Percentiles rank a stretch among this genome's conserved stretches.
Conservation (phyloP, 2,113 vertebrate species). For the Dicrurus megarhynchus region DNA sequence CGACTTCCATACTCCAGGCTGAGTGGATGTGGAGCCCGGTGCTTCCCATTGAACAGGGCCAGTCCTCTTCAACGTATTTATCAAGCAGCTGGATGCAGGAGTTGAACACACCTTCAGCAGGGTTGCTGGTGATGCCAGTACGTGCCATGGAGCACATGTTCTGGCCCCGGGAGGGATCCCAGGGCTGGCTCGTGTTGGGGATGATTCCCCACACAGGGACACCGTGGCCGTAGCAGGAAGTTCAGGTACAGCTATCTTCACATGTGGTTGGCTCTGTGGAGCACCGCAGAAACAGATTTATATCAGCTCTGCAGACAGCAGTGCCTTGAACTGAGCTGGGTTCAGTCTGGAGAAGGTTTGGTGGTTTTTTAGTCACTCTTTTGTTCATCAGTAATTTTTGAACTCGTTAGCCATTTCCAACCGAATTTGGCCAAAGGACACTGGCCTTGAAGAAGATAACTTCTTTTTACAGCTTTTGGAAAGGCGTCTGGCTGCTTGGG, state of each 20-base stretch:
- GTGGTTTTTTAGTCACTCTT: neutral
- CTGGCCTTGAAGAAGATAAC: neutral
- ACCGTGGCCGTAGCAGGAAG: neutral
- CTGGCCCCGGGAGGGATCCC: neutral
- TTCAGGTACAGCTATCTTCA: neutral
- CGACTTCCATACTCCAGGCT: neutral
- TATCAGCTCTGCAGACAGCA: neutral
- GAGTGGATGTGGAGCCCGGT: neutral
- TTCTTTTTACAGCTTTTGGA: neutral
- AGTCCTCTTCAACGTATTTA: neutral
- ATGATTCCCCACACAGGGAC: neutral
- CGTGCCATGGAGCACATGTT: neutral
- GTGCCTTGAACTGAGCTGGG: neutral
- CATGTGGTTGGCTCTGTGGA: rapidly evolving
- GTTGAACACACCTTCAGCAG: neutral
- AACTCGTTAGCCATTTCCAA: neutral
- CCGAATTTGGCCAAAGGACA: neutral
- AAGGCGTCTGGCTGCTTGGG: neutral
- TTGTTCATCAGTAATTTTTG: neutral
- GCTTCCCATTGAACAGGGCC: neutral
- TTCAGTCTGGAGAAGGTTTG: neutral
- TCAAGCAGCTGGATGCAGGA: neutral
- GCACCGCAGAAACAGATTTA: neutral
- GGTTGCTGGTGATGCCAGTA: rapidly evolving
- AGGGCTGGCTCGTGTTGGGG: rapidly evolving